phyloP scores from a whole-genome alignment of 2,113 vertebrate species.

The Tamias sibiricus region DNA sequence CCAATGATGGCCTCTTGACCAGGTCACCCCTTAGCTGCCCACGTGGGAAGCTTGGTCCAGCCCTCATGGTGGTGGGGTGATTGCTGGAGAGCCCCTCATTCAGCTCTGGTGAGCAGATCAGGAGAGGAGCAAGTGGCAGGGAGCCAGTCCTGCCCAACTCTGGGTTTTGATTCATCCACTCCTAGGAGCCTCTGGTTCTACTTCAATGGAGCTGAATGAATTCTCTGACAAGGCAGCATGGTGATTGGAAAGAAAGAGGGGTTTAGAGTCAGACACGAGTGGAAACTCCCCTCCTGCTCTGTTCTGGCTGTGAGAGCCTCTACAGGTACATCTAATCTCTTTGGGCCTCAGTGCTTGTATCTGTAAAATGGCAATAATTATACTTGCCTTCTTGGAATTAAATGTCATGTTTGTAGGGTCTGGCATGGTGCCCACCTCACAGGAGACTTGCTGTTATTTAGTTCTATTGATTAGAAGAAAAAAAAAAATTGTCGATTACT shows the following conservation, averaged over 20 bases:
- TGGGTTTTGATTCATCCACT: neutral
- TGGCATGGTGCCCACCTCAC: conserved; percentile 55
- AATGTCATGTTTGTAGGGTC: conserved; percentile 13
- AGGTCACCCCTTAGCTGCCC: too few relatives aligned
- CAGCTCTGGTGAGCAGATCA: neutral
- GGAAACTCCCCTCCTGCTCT: neutral
- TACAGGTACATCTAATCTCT: neutral
- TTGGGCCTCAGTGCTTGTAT: neutral
- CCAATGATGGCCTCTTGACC: neutral
- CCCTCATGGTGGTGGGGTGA: neutral
- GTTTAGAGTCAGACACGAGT: neutral
- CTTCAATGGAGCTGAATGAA: neutral
- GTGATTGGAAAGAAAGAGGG: neutral
- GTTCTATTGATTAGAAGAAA: conserved; percentile 66
- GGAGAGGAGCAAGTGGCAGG: too few relatives aligned
- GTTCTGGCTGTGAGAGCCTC: neutral
- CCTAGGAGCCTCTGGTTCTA: neutral
- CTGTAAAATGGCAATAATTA: conserved; percentile 18
- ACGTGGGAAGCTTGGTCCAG: neutral
- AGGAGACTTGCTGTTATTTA: conserved; percentile 34
- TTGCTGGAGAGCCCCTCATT: neutral
- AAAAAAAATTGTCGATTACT: conserved; percentile 13
- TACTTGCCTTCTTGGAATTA: conserved; percentile 24
- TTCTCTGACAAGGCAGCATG: neutral
- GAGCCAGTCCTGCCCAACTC: neutral